Evolutionary conservation across 1,140 invertebrate species (phyloP).

Genomic region (Acromyrmex echinatior): DNA sequence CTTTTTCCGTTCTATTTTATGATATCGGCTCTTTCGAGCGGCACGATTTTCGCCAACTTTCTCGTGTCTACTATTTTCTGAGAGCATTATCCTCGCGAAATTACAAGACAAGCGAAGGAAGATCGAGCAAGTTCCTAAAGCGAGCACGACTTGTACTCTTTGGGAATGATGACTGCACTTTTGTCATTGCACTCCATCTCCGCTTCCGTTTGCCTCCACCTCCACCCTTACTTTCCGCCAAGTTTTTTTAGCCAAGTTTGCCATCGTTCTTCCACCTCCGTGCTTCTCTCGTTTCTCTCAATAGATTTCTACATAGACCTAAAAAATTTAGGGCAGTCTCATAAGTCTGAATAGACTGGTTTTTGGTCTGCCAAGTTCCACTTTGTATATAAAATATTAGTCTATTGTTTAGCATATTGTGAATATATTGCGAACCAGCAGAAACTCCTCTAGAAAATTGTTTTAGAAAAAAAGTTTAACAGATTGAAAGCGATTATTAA

Average conservation of each 20-base stretch:
- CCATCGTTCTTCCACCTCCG: slow-evolving; percentile 40
- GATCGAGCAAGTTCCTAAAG: slow-evolving; percentile 44
- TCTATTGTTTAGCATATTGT: slow-evolving; percentile 6
- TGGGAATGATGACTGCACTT: slow-evolving; percentile 40
- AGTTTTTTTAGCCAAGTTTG: slow-evolving; percentile 75
- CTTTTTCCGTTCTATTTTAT: slow-evolving; percentile 41
- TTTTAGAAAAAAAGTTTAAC: not conserved
- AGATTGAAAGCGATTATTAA: not conserved
- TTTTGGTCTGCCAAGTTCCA: slow-evolving; percentile 29
- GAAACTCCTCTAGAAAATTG: not conserved
- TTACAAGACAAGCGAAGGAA: slow-evolving; percentile 57
- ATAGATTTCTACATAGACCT: slow-evolving; percentile 20
- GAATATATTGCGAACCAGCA: not conserved
- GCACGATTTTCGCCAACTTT: slow-evolving; percentile 50
- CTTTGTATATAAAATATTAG: not conserved
- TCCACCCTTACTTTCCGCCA: not conserved
- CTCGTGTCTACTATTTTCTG: slow-evolving; percentile 48
- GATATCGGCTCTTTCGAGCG: slow-evolving; percentile 34
- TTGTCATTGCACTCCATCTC: slow-evolving; percentile 44
- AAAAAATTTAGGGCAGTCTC: slow-evolving; percentile 28
- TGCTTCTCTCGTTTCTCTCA: not conserved
- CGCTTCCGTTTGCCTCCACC: not conserved
- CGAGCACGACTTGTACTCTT: slow-evolving; percentile 49
- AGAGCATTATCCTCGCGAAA: slow-evolving; percentile 47
- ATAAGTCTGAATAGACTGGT: slow-evolving; percentile 27